Percentiles rank a stretch among this genome's conserved stretches.
These are phyloP conservation scores for Nycticorax nycticorax DNA, from an alignment of 2,113 vertebrate species.

Conservation along the genomic window DNA sequence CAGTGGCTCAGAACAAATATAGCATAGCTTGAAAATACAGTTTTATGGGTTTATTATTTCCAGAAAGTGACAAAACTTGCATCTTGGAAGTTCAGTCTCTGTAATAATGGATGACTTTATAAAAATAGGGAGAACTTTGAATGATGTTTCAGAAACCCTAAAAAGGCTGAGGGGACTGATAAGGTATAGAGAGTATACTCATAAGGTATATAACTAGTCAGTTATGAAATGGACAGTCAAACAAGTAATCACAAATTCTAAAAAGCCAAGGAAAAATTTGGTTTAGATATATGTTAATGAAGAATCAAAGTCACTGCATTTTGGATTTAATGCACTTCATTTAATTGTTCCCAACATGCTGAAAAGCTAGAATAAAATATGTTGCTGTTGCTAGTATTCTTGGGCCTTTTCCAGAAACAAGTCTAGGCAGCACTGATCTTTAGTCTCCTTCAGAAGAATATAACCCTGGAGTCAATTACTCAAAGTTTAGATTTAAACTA, in stretches of 20 bases:
- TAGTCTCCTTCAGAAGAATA: background rate
- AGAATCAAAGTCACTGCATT: background rate
- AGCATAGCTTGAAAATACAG: background rate
- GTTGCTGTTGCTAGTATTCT: background rate
- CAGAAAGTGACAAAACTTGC: background rate
- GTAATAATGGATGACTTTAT: background rate
- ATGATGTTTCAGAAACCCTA: background rate
- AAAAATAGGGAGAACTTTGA: background rate
- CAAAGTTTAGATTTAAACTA: background rate
- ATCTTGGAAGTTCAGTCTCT: background rate
- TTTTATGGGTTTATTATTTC: background rate
- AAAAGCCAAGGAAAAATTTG: background rate
- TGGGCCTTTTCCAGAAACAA: slow-evolving; percentile 10
- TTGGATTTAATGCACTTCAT: background rate
- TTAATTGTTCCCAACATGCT: background rate
- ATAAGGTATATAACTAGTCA: background rate
- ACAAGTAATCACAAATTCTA: background rate
- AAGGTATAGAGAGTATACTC: background rate
- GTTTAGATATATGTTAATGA: background rate
- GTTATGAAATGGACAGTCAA: background rate
- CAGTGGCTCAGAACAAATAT: background rate
- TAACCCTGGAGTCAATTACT: background rate
- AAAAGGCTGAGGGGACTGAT: background rate
- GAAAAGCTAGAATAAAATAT: background rate
- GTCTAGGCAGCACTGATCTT: background rate